A percentile compares a stretch with the other conserved stretches of the same genome.
Evolutionary conservation across 2,797 vertebrate genomes (phyloP).

Genomic region (Rhadinocentrus ornatus): DNA sequence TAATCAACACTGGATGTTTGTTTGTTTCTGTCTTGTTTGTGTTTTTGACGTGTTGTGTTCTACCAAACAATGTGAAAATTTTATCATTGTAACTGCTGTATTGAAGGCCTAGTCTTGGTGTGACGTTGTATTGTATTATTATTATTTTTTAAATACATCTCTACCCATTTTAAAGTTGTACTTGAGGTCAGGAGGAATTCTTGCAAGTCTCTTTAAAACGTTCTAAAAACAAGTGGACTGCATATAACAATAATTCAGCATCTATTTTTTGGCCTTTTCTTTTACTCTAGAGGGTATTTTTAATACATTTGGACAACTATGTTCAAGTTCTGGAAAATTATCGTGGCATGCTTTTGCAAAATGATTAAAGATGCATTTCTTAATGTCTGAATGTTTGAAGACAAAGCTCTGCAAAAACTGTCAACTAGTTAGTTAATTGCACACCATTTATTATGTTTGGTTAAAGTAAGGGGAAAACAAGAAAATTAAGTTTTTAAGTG

Average conservation of each 20-base stretch:
- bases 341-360: not conserved
- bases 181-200: not conserved
- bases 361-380: not conserved
- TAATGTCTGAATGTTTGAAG: not conserved
- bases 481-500: not conserved
- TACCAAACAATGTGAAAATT: conserved; percentile 32
- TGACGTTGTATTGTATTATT: not conserved
- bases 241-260: not conserved
- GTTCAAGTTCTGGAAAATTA: not conserved
- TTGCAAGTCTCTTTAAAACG: not conserved
- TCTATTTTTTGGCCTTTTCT: not conserved
- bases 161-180: not conserved
- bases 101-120: conserved; percentile 25
- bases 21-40: conserved; percentile 5
- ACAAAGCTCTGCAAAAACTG: not conserved
- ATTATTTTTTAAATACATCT: not conserved
- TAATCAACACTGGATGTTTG: conserved; percentile 3
- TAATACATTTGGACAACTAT: not conserved
- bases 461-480: not conserved
- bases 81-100: conserved; percentile 24
- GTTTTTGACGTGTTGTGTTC: conserved; percentile 27
- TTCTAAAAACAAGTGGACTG: not conserved
- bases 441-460: not conserved
- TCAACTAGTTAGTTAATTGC: not conserved
- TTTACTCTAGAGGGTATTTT: not conserved